These are phyloP conservation scores for Prolemur simus DNA, from an alignment of 2,113 vertebrate species.

Conservation along the genomic window DNA sequence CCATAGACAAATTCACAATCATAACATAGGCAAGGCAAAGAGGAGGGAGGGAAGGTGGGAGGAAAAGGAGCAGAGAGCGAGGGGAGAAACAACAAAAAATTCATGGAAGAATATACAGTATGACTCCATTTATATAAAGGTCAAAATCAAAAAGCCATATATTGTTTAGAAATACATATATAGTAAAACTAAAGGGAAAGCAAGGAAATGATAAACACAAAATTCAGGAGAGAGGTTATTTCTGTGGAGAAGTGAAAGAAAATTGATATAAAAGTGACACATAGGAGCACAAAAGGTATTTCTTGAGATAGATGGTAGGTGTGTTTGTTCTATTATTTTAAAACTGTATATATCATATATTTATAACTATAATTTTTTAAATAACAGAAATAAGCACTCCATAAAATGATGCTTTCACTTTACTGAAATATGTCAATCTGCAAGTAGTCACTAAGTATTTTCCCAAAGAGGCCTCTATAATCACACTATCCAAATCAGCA, in stretches of 20 bases:
- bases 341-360: neutral
- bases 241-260: neutral
- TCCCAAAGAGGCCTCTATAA: neutral
- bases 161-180: conserved; percentile 13
- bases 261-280: neutral
- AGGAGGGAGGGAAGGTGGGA: neutral
- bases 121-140: neutral
- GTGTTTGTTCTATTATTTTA: neutral
- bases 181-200: neutral
- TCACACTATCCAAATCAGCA: neutral
- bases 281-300: neutral
- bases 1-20: neutral
- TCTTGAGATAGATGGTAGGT: neutral
- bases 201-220: neutral
- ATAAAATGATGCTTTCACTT: neutral
- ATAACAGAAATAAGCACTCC: neutral
- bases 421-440: neutral
- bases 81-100: neutral
- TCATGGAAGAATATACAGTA: neutral
- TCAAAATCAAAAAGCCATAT: neutral
- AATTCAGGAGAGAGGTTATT: neutral
- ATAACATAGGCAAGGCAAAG: neutral
- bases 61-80: no score
- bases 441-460: neutral
- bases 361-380: neutral